Evolutionary conservation across 2,797 vertebrate species (phyloP), one percentile per base, ranked within the genome.

Genomic region (Enteromius argenteus): DNA sequence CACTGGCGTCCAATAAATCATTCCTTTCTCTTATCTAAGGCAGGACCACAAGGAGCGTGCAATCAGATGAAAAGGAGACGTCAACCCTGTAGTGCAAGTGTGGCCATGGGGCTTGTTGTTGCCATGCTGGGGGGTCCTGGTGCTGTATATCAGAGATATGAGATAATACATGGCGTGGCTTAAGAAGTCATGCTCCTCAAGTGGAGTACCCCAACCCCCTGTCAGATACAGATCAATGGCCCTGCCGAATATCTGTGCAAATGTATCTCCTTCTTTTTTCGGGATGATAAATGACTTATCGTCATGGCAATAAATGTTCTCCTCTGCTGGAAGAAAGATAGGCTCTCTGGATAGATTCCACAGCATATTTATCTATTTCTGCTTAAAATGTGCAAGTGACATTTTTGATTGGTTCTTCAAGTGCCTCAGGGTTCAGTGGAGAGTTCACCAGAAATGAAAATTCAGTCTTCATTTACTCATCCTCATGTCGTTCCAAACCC

Each of bases 11-110:
- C 79, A 85, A 88, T 90, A 88, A 89, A 89, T 89, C 80, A 87
- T 85, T 78, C 81, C 69, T 84, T 42, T 44, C 39, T 74, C 80
- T 91, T 88, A 89, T 88, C 86, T 86, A 81, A 85, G 83, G 76
- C 73, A 68, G 78, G 85, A 78, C 51, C 23, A 79, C 35, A 66
- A 80, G 64, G 62, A 80, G 39, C 74, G 9, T 58, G 67, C 89
- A 83, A 85, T 87, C 81, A 86, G 86, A 89, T 89, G 85, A 91
- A 90, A 87, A 85, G 74, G 75, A 83, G 80, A 80, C 71, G 74
- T 83, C 71, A 81, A 74, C 72, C 83, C 83, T 80, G 83, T 83
- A 80, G 32, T 73, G 79, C 83, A 42, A 30, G 64, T 72, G 84
- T 64, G 58, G 78, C 64, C 60, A 66, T 19, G 27, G 67, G 72